A percentile compares a stretch with the other conserved stretches of the same genome.
phyloP scores from a whole-genome alignment of 2,797 vertebrate genomes.

The Poecilia velifera region DNA sequence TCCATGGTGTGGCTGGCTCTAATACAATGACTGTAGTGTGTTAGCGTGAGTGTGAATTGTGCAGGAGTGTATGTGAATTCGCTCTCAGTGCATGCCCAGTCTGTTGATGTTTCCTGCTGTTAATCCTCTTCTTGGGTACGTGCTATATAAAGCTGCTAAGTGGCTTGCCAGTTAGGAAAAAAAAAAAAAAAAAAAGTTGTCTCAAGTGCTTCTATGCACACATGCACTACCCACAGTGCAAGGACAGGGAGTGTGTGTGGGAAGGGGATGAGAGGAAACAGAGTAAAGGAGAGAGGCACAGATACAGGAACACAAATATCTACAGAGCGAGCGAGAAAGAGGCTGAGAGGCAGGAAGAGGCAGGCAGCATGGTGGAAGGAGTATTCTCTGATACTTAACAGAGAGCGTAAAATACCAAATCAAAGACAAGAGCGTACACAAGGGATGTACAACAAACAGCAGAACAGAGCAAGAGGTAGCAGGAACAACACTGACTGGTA shows the following conservation, averaged over 20 bases:
- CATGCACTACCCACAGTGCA: conserved; percentile 67
- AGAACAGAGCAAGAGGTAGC: conserved; percentile 22
- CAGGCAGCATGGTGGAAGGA: conserved; percentile 44
- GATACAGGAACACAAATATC: conserved; percentile 63
- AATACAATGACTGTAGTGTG: conserved; percentile 27
- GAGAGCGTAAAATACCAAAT: conserved; percentile 52
- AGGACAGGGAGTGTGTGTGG: conserved; percentile 69
- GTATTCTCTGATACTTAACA: conserved; percentile 60
- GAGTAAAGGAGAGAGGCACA: conserved; percentile 51
- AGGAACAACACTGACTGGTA: conserved; percentile 37
- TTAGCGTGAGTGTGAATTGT: conserved; percentile 20
- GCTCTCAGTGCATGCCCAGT: conserved; percentile 54
- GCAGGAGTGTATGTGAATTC: conserved; percentile 35
- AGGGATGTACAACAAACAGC: conserved; percentile 43
- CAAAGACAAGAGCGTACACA: conserved; percentile 31
- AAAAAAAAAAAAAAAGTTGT: conserved; percentile 71
- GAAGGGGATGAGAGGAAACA: conserved; percentile 64
- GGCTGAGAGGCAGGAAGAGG: conserved; percentile 34
- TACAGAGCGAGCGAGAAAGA: conserved; percentile 49
- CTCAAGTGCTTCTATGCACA: conserved; percentile 70
- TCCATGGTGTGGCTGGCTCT: conserved; percentile 24
- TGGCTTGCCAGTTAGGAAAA: conserved; percentile 65
- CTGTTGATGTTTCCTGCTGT: conserved; percentile 73
- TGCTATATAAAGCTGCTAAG: conserved; percentile 80
- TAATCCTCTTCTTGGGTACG: conserved; percentile 78